Base-by-base conservation (phyloP, 2,888 invertebrate species). In the Crioceris asparagi region DNA sequence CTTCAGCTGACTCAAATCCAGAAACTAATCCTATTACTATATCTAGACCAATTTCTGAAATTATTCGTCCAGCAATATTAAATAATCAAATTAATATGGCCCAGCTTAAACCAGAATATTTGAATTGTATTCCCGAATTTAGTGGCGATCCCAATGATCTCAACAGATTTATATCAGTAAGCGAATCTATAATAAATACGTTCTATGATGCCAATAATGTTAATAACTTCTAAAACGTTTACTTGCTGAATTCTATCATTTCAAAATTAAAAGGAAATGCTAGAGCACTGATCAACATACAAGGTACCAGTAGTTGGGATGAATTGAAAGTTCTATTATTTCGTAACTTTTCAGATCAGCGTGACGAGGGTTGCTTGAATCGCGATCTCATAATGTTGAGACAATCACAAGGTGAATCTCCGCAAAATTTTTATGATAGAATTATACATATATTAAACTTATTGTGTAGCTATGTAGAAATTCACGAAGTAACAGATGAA, bases 341-440 rank as follows among this genome's bases (percentile, higher is more conserved):
- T 18, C 10, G 36, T 18, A 45, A 39, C 36, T 47, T 41, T 21
- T 39, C 43, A 12, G 43, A 47, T 39, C 42, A 42, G 34, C 19
- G 44, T 8, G 43, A 47, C 29, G 45, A 47, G 30, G 38, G 36
- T 31, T 45, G 39, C 23, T 29, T 45, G 12, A 45, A 47, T 36
- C 23, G 40, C 31, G 46, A 46, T 35, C 27, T 45, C 12, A 36
- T 43, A n/a, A 35, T 41, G 35, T n/a, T 46, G 23, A 35, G 31
- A 36, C 46, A 47, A 41, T 23, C 18, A 30, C 14, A 29, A 17
- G 29, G 35, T 25, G 47, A 46, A 38, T 39, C 29, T 26, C 41
- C 43, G 11, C 41, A 46, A 39, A 36, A 47, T 31, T 47, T 44
- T 35, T 43, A 36, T 26, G 41, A 47, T 17, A 21, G 41, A 18